These are phyloP conservation scores for Adoxophyes honmai DNA, from an alignment of 1,140 invertebrate species.

Conservation along the genomic window DNA sequence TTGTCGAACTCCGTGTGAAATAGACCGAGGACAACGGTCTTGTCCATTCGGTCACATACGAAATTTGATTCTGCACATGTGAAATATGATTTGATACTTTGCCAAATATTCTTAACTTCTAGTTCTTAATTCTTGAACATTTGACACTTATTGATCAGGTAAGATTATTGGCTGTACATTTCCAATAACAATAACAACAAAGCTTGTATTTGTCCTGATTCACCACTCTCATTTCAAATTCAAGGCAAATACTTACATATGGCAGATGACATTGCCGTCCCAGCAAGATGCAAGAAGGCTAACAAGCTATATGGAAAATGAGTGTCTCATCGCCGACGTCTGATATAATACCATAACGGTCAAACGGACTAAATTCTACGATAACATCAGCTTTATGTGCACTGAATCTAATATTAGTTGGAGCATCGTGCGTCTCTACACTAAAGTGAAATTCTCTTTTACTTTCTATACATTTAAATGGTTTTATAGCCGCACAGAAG, in stretches of 20 bases:
- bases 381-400: background rate
- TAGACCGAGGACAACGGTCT: constrained; percentile 15
- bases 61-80: constrained; percentile 6
- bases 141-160: no score
- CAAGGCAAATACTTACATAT: constrained; percentile 10
- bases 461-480: constrained; percentile 9
- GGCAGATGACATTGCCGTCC: constrained; percentile 6
- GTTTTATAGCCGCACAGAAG: background rate
- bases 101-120: no score
- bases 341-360: constrained; percentile 11
- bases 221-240: background rate
- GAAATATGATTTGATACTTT: no score
- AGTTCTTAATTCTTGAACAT: no score
- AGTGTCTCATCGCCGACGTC: constrained; percentile 1
- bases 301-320: constrained; percentile 2
- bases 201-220: no score
- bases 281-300: constrained; percentile 7
- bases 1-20: constrained; percentile 17
- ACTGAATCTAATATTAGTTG: background rate
- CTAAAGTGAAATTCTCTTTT: constrained; percentile 2
- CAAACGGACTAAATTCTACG: background rate
- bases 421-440: background rate
- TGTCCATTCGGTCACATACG: constrained; percentile 13
- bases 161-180: no score
- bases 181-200: no score